Base-by-base conservation (phyloP, 2,113 vertebrate species). In the Oreocharis arfaki region DNA sequence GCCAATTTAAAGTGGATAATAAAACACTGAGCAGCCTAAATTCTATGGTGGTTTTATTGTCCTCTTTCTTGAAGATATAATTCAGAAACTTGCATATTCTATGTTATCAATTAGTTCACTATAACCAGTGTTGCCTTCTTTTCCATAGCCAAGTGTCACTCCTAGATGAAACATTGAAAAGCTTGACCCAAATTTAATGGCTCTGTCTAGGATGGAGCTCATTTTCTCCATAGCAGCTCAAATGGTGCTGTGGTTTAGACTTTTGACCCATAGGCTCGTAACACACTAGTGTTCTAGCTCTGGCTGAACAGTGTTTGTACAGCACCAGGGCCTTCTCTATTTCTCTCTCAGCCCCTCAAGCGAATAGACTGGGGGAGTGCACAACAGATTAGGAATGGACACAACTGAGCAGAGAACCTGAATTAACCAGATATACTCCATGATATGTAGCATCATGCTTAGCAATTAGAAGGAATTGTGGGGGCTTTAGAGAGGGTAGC, bases 401-500 rank as follows among this genome's bases (percentile, higher is more conserved):
- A 63, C 7, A 65, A 21, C 32, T 13, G 52, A 83, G 18, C 12
- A 79, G 32, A 49, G 67, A 47, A 47, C 6, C 4, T 49, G 69
- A 82, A 49, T 50, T 61, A 63, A 41, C 12, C 24, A 60, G 37
- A 70, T 16, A 68, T 46, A 73, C 53, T 71, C 33, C 11, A n/a
- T 53, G n/a, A 56, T 7, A 24, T 11, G 16, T 12, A 44, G 24
- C 9, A 64, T 21, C 13, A 26, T 20, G 7, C 21, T 44, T 42
- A 61, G 24, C 21, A 87, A 52, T 57, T n/a, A 46, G 76, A 85
- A 70, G 20, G 64, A 47, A 71, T 44, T 39, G 6, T 22, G 9
- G 1, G 3, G 1, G 2, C 0, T 24, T 63, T 44, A 15, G 16
- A 10, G 16, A 2, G 8, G 4, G 2, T 46, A 63, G 9, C 1